A percentile compares a stretch with the other conserved stretches of the same genome.
phyloP scores from a whole-genome alignment of 1,140 invertebrate species.

The Trichonephila clavipes region DNA sequence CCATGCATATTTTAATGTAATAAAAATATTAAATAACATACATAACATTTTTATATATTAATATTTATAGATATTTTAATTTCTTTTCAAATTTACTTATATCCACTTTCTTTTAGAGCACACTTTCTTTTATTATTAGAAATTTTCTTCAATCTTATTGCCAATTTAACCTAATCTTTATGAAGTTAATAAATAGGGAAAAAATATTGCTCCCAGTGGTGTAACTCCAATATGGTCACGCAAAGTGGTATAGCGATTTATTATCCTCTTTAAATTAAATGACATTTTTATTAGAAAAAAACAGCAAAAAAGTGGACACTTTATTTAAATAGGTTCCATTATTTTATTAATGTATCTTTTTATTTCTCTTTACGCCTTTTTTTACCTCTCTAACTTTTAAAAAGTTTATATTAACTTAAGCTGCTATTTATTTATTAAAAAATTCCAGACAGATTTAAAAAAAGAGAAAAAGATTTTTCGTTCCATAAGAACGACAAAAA shows the following conservation, averaged over 20 bases:
- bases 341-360: conserved; percentile 6
- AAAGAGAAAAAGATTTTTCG: neutral
- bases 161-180: too few species aligned
- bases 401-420: neutral
- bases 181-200: too few species aligned
- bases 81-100: too few species aligned
- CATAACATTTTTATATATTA: too few species aligned
- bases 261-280: neutral
- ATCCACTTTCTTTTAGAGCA: too few species aligned
- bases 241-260: neutral
- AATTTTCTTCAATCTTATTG: too few species aligned
- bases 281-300: neutral
- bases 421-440: conserved; percentile 9
- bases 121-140: too few species aligned
- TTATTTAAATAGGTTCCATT: neutral
- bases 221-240: too few species aligned
- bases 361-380: neutral
- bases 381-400: neutral
- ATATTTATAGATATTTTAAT: too few species aligned
- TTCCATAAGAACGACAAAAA: neutral
- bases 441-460: neutral
- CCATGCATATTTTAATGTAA: too few species aligned
- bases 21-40: too few species aligned
- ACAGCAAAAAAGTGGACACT: neutral
- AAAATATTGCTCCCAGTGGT: too few species aligned